These are phyloP conservation scores for Enteromius afrohamiltoni DNA, from an alignment of 2,797 vertebrate genomes.

Conservation along the genomic window DNA sequence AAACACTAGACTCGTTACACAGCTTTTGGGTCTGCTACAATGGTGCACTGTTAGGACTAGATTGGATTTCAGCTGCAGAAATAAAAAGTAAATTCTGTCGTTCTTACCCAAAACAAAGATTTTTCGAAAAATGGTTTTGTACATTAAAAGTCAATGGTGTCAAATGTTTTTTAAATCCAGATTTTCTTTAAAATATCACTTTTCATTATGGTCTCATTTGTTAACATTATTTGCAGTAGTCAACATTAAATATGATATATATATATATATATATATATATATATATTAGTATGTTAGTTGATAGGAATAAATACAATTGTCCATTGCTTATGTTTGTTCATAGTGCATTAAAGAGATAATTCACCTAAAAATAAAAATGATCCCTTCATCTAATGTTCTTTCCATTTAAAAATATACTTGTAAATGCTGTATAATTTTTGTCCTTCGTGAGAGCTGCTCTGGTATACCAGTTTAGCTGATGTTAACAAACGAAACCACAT, in stretches of 20 bases:
- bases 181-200: not conserved
- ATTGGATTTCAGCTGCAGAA: not conserved
- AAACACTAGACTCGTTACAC: slow-evolving; percentile 1
- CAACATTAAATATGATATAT: not conserved
- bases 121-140: not conserved
- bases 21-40: slow-evolving; percentile 13
- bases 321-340: not conserved
- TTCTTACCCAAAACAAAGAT: too few species aligned
- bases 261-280: not conserved
- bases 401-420: not conserved
- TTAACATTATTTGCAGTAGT: not conserved
- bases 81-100: not conserved
- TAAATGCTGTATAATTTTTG: not conserved
- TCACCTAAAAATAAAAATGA: too few species aligned
- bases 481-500: not conserved
- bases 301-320: not conserved
- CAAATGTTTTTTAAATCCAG: not conserved
- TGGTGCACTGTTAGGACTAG: not conserved
- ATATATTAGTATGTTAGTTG: not conserved
- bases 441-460: not conserved
- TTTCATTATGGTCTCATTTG: not conserved
- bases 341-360: not conserved
- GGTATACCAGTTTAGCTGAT: not conserved
- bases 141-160: not conserved
- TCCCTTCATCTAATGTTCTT: not conserved